Evolutionary conservation across 2,113 vertebrate genomes (phyloP), one percentile per base, ranked within the genome.

Genomic region (Syrrhaptes paradoxus): DNA sequence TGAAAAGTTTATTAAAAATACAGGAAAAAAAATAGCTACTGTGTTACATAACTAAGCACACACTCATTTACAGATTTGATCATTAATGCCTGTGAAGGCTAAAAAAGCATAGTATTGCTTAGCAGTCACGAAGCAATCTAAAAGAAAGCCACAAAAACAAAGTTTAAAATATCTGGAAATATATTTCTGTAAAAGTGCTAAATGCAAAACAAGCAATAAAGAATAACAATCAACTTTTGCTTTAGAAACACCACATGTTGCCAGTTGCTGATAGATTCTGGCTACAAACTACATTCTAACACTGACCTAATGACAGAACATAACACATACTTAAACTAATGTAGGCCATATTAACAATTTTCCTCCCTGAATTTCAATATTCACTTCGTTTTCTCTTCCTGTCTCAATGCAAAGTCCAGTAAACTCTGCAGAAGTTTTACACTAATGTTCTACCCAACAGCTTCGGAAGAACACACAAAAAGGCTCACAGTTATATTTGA

Each of bases 211-310:
- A 76, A 92, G 63, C 21, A 71, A 59, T 55, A 89, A 84, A 89
- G 38, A 67, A n/a, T n/a, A 83, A 73, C 16, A 89, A 78, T 68
- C 51, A 87, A 61, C 43, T 89, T 91, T 65, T 81, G 26, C 54
- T 75, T 63, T 65, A 87, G 61, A 95, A 91, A 91, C 19, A 68
- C 80, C 80, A 59, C 43, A 19, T 59, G 67, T 43, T 84, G 29
- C 59, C 68, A 88, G 55, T 63, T 92, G 76, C 59, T 92, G 55
- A 85, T 45, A 89, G 51, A 79, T 89, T 68, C 84, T 91, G 95
- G 86, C 91, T 75, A 45, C 78, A 92, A 28, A 62, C 38, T 65
- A 38, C 86, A 90, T 88, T 95, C 89, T 87, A 82, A 81, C 70
- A 61, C 73, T 75, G 86, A 89, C 45, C 46, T 71, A 74, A 75